Evolutionary conservation across 2,113 vertebrate species (phyloP).

Genomic region (Oryzias melastigma): DNA sequence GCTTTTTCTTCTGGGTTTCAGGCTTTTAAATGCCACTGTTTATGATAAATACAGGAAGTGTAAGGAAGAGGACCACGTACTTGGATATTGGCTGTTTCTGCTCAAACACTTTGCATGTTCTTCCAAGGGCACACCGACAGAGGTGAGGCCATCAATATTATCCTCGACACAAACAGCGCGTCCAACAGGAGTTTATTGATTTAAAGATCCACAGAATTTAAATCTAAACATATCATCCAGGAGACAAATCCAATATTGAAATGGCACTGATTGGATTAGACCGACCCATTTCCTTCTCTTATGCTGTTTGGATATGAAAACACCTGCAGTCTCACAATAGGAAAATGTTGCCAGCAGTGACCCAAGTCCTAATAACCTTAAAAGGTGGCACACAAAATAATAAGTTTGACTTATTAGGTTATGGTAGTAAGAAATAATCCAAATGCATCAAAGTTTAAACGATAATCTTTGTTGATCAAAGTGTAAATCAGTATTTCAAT

Average conservation of each 20-base stretch:
- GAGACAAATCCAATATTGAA: slow-evolving; percentile 51
- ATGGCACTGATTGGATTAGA: slow-evolving; percentile 46
- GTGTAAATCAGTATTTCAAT: too few relatives aligned
- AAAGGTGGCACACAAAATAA: background rate
- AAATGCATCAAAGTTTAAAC: too few relatives aligned
- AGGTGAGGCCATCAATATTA: slow-evolving; percentile 36
- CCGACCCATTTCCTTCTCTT: slow-evolving; percentile 44
- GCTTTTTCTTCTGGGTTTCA: slow-evolving; percentile 57
- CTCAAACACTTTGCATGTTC: slow-evolving; percentile 48
- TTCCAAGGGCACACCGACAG: slow-evolving; percentile 26
- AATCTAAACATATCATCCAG: slow-evolving; percentile 37
- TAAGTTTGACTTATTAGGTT: too few relatives aligned
- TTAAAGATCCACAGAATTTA: slow-evolving; percentile 42
- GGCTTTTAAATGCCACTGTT: slow-evolving; percentile 56
- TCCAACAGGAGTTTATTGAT: slow-evolving; percentile 36
- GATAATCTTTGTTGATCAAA: too few relatives aligned
- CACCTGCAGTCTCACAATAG: slow-evolving; percentile 26
- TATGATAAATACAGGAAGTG: slow-evolving; percentile 69
- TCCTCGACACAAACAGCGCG: slow-evolving; percentile 21
- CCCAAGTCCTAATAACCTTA: background rate
- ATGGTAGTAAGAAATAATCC: too few relatives aligned
- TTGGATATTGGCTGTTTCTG: slow-evolving; percentile 21
- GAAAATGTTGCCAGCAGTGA: slow-evolving; percentile 1
- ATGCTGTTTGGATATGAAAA: slow-evolving; percentile 35
- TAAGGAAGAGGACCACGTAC: slow-evolving; percentile 22